phyloP scores from a whole-genome alignment of 1,140 invertebrate genomes.

The Drosophila sp. region DNA sequence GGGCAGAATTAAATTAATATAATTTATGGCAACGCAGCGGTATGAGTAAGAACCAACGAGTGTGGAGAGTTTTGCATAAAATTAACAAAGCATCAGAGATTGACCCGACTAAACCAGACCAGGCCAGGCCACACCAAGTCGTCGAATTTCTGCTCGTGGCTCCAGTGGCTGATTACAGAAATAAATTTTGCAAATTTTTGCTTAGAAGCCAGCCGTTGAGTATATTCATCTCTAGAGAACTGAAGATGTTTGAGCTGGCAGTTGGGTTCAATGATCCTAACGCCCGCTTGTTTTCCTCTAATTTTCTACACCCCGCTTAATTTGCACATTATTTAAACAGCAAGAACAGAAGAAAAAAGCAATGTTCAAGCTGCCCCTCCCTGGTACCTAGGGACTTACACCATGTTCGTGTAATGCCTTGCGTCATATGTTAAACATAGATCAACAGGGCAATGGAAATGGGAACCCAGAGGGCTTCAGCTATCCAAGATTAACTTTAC shows the following conservation, averaged over 20 bases:
- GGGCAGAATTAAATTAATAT: slow-evolving; percentile 61
- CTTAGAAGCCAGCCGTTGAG: slow-evolving; percentile 63
- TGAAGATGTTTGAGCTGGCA: slow-evolving; percentile 20
- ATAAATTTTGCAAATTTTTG: slow-evolving; percentile 64
- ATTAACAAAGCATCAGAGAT: slow-evolving; percentile 38
- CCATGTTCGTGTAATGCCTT: slow-evolving; percentile 46
- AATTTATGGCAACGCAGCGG: slow-evolving; percentile 55
- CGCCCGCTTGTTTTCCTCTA: slow-evolving; percentile 40
- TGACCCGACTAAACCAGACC: slow-evolving; percentile 28
- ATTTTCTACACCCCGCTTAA: slow-evolving; percentile 40
- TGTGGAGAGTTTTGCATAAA: slow-evolving; percentile 53
- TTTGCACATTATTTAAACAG: slow-evolving; percentile 25
- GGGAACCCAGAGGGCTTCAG: slow-evolving; percentile 26
- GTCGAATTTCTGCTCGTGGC: slow-evolving; percentile 12
- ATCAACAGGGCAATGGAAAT: background rate
- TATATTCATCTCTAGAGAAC: slow-evolving; percentile 33
- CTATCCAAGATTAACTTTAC: slow-evolving; percentile 24
- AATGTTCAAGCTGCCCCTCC: background rate
- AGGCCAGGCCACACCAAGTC: background rate
- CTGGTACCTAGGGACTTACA: background rate
- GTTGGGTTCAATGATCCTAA: slow-evolving; percentile 69
- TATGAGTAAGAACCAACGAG: slow-evolving; percentile 33
- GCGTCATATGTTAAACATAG: slow-evolving; percentile 64
- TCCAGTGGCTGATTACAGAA: slow-evolving; percentile 60
- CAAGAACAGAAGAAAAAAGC: background rate